These are phyloP conservation scores for Brachyalestes nurse DNA, from an alignment of 2,797 vertebrate species.

Conservation along the genomic window DNA sequence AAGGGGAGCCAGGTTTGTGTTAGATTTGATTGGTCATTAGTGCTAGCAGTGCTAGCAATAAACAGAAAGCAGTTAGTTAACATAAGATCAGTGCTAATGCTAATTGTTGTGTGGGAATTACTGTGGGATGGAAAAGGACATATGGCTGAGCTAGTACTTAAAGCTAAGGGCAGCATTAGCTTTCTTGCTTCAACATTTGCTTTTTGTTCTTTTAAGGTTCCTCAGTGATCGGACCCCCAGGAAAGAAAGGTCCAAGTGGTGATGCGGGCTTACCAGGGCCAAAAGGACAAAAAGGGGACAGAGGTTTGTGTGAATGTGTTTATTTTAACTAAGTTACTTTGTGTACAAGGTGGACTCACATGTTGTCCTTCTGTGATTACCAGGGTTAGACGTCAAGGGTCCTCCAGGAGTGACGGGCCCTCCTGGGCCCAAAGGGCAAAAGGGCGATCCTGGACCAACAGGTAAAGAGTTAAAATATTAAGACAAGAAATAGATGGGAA, in stretches of 20 bases:
- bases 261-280: conserved; percentile 5
- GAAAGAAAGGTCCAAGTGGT: conserved; percentile 44
- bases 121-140: too few species aligned
- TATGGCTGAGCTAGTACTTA: too few species aligned
- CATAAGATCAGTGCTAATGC: background rate
- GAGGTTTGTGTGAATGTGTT: conserved; percentile 8
- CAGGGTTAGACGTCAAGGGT: conserved; percentile 2
- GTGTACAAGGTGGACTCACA: background rate
- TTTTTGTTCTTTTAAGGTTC: background rate
- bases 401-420: conserved; percentile 23
- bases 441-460: background rate
- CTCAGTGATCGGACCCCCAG: conserved; percentile 28
- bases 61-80: background rate
- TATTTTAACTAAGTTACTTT: background rate
- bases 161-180: background rate
- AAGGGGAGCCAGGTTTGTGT: conserved; percentile 39
- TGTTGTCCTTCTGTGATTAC: background rate
- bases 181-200: background rate
- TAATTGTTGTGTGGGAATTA: too few species aligned
- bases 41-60: too few species aligned
- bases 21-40: background rate
- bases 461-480: background rate
- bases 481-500: too few species aligned
- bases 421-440: conserved; percentile 24
- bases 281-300: conserved; percentile 45